These are phyloP conservation scores for Polia nebulosa DNA, from an alignment of 2,888 invertebrate genomes.

Conservation along the genomic window DNA sequence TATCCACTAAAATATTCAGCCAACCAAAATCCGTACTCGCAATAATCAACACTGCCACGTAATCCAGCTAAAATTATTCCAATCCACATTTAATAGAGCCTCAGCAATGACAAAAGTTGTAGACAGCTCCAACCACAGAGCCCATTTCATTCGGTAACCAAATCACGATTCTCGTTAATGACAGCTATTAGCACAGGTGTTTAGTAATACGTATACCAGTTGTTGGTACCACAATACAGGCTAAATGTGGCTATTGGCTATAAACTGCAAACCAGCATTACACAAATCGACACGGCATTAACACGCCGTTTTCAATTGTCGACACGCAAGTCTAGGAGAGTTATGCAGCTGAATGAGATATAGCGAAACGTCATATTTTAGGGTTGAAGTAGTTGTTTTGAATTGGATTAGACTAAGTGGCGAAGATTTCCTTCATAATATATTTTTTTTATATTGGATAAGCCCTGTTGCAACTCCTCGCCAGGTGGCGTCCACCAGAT, in stretches of 20 bases:
- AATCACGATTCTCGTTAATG: conserved; percentile 67
- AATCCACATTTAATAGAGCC: conserved; percentile 55
- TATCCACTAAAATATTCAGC: conserved; percentile 20
- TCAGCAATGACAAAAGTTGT: conserved; percentile 50
- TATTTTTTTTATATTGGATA: too few species aligned
- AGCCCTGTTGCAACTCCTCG: too few species aligned
- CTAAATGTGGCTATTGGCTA: conserved; percentile 60
- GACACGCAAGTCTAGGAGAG: conserved; percentile 46
- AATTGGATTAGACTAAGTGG: conserved; percentile 8
- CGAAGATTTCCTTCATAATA: neutral
- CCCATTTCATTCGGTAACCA: conserved; percentile 61
- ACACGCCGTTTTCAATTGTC: conserved; percentile 59
- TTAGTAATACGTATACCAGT: conserved; percentile 60
- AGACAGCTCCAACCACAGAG: conserved; percentile 57
- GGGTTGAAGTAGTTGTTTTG: conserved; percentile 6
- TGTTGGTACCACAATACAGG: conserved; percentile 55
- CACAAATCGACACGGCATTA: conserved; percentile 59
- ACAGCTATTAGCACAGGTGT: conserved; percentile 65
- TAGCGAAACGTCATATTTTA: conserved; percentile 30
- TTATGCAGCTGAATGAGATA: conserved; percentile 27
- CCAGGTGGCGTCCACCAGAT: too few species aligned
- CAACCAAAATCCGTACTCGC: conserved; percentile 9
- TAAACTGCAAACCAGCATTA: conserved; percentile 57
- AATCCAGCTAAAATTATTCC: conserved; percentile 37
- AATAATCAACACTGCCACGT: conserved; percentile 33